Conservation (phyloP, 1,140 invertebrate genomes). For the Archivesica marissinica region DNA sequence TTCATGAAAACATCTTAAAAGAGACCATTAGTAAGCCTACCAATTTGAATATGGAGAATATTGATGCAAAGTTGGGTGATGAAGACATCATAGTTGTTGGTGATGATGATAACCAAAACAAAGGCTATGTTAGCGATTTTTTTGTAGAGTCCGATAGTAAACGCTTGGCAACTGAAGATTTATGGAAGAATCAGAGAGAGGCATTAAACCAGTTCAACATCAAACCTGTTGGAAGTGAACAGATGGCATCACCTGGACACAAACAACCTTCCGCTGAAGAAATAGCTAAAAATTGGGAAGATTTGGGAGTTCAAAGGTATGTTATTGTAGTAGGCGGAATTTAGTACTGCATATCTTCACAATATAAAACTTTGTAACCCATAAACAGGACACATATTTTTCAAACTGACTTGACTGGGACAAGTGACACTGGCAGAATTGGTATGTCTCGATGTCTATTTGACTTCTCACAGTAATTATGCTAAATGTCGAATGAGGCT, state of each 20-base stretch:
- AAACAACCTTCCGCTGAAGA: conserved; percentile 14
- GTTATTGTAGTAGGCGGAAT: neutral
- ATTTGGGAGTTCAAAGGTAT: conserved; percentile 33
- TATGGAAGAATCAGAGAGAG: conserved; percentile 8
- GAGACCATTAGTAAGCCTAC: neutral
- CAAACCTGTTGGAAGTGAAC: neutral
- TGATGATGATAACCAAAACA: neutral
- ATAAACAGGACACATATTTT: too few species aligned
- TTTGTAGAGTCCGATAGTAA: neutral
- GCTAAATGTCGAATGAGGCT: too few species aligned
- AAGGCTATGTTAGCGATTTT: neutral
- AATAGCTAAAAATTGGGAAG: conserved; percentile 28
- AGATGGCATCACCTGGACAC: neutral
- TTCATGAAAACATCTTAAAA: neutral
- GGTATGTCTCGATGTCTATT: too few species aligned
- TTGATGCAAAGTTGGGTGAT: neutral
- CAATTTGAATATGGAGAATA: too few species aligned
- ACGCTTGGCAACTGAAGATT: neutral
- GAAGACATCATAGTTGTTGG: neutral
- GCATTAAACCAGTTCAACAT: conserved; percentile 16
- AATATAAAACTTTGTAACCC: too few species aligned
- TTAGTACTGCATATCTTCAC: too few species aligned
- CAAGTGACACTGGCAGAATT: too few species aligned
- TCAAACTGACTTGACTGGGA: too few species aligned
- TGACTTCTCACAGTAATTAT: too few species aligned